Evolutionary conservation across 2,888 invertebrate species (phyloP).

Genomic region (Gortyna flavago): DNA sequence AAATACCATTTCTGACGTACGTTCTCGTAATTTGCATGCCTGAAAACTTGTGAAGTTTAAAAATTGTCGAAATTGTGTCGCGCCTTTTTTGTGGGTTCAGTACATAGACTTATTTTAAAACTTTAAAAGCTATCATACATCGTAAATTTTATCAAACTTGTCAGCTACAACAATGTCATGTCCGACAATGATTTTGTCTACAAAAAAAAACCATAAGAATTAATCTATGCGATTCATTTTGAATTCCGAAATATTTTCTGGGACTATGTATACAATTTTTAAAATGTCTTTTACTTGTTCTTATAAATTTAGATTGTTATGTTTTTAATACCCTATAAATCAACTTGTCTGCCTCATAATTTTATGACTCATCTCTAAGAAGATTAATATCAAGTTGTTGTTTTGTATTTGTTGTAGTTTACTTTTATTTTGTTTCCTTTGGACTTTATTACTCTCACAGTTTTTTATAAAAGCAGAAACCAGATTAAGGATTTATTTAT

Average conservation of each 20-base stretch:
- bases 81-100: conserved; percentile 38
- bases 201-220: not conserved
- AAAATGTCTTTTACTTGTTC: no score
- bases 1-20: conserved; percentile 63
- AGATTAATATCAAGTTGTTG: not conserved
- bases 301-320: conserved; percentile 36
- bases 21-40: conserved; percentile 63
- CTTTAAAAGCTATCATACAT: not conserved
- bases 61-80: conserved; percentile 26
- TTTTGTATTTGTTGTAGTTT: conserved; percentile 23
- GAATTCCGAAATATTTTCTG: conserved; percentile 9
- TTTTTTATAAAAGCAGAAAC: not conserved
- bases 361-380: conserved; percentile 27
- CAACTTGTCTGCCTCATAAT: conserved; percentile 28
- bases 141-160: not conserved
- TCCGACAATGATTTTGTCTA: not conserved
- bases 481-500: not conserved
- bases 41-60: conserved; percentile 52
- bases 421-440: not conserved
- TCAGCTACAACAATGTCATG: not conserved
- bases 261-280: no score
- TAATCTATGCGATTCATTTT: conserved; percentile 21
- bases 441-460: not conserved
- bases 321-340: conserved; percentile 52
- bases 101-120: not conserved